Evolutionary conservation across 2,113 vertebrate genomes (phyloP).

Genomic region (Saccopteryx leptura): DNA sequence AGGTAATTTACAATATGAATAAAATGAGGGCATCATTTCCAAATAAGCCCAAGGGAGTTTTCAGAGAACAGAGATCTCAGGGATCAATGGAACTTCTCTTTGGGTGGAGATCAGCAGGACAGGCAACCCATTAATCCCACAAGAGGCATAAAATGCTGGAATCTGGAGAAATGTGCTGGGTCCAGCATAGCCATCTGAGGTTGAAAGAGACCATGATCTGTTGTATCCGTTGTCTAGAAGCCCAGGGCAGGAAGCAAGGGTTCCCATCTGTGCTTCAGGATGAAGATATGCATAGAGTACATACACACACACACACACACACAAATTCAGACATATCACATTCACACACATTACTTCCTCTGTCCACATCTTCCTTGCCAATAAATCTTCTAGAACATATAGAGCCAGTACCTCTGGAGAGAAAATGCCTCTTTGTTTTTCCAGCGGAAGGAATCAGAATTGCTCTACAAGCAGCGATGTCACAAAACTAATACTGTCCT

Average conservation of each 20-base stretch:
- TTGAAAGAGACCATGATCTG: background rate
- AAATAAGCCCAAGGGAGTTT: background rate
- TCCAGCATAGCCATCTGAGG: background rate
- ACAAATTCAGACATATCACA: background rate
- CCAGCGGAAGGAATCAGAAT: background rate
- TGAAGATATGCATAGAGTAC: background rate
- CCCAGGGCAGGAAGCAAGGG: background rate
- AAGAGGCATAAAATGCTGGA: background rate
- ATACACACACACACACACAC: background rate
- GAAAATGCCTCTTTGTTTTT: background rate
- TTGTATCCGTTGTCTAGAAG: background rate
- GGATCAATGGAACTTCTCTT: background rate
- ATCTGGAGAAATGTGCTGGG: background rate
- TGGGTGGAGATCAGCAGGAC: background rate
- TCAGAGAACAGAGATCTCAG: background rate
- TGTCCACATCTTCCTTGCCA: background rate
- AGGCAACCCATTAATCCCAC: background rate
- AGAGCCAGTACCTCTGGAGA: background rate
- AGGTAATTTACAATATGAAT: background rate
- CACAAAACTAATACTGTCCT: background rate
- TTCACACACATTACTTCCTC: background rate
- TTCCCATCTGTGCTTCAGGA: background rate
- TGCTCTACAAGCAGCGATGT: background rate
- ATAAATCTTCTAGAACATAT: background rate
- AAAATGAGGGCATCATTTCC: background rate